These are phyloP conservation scores for Petrocephalus zakoni DNA, from an alignment of 2,113 vertebrate genomes.

Conservation along the genomic window DNA sequence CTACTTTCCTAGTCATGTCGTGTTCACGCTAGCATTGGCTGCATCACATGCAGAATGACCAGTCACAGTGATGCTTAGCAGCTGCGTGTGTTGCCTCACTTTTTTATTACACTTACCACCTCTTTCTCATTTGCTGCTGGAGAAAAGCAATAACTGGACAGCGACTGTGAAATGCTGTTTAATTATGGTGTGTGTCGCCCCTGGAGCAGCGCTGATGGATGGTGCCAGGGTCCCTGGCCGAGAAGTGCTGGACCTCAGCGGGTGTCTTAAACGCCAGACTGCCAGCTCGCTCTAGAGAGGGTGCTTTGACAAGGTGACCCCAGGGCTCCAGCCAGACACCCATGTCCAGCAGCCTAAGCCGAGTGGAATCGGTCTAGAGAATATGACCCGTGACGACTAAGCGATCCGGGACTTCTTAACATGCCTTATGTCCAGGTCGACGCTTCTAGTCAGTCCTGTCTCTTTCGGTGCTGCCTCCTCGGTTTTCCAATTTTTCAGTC, in stretches of 20 bases:
- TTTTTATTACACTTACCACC: background rate
- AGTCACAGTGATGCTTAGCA: background rate
- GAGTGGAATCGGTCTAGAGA: background rate
- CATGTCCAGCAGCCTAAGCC: background rate
- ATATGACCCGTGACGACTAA: background rate
- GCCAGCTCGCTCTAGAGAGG: background rate
- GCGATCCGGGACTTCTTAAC: background rate
- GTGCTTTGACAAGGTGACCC: background rate
- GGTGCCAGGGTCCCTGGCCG: background rate
- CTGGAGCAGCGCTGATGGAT: background rate
- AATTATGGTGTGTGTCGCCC: background rate
- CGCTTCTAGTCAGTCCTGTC: background rate
- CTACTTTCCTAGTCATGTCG: background rate
- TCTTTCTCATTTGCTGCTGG: background rate
- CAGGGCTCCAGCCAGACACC: background rate
- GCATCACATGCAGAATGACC: background rate
- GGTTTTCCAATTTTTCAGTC: background rate
- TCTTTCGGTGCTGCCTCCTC: background rate
- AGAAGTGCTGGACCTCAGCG: background rate
- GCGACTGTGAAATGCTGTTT: background rate
- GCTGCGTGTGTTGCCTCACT: background rate
- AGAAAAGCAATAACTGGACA: background rate
- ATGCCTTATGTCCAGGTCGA: background rate
- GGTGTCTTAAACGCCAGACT: background rate
- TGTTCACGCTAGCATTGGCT: background rate